These are phyloP conservation scores for Diphyllodes magnificus DNA, from an alignment of 2,113 vertebrate genomes.

Conservation along the genomic window DNA sequence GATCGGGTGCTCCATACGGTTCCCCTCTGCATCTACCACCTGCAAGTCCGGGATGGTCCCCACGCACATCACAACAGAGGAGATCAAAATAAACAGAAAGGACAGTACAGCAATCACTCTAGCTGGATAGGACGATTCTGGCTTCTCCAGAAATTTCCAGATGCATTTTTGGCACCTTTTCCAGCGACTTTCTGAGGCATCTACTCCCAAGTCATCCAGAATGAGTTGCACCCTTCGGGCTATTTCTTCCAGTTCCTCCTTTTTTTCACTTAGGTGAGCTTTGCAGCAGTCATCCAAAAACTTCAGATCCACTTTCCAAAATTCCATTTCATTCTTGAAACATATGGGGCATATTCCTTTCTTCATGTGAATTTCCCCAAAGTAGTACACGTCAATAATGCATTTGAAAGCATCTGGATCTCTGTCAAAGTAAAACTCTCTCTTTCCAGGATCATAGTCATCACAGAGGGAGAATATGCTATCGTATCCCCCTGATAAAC, in stretches of 20 bases:
- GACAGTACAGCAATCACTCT: constrained; percentile 86
- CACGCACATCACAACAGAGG: constrained; percentile 92
- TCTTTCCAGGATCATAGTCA: constrained; percentile 89
- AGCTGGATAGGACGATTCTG: constrained; percentile 86
- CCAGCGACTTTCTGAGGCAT: constrained; percentile 76
- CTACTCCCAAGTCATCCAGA: constrained; percentile 86
- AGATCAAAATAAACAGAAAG: constrained; percentile 88
- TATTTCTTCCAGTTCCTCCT: constrained; percentile 91
- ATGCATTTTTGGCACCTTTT: constrained; percentile 85
- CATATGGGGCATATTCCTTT: constrained; percentile 95
- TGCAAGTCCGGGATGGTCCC: constrained; percentile 96
- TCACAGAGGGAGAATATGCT: constrained; percentile 89
- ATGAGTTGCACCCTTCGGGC: constrained; percentile 88
- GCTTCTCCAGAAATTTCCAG: constrained; percentile 96
- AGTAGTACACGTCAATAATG: constrained; percentile 91
- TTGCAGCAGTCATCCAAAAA: constrained; percentile 94
- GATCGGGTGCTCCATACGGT: constrained; percentile 86
- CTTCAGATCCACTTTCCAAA: constrained; percentile 93
- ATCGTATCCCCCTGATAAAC: constrained; percentile 80
- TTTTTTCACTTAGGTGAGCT: constrained; percentile 89
- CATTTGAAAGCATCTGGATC: constrained; percentile 96
- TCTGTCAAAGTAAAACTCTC: constrained; percentile 96
- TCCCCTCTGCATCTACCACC: constrained; percentile 82
- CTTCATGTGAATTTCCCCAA: constrained; percentile 95
- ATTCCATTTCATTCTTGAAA: constrained; percentile 97